Conservation (phyloP, 2,113 vertebrate genomes). For the Mobula birostris region DNA sequence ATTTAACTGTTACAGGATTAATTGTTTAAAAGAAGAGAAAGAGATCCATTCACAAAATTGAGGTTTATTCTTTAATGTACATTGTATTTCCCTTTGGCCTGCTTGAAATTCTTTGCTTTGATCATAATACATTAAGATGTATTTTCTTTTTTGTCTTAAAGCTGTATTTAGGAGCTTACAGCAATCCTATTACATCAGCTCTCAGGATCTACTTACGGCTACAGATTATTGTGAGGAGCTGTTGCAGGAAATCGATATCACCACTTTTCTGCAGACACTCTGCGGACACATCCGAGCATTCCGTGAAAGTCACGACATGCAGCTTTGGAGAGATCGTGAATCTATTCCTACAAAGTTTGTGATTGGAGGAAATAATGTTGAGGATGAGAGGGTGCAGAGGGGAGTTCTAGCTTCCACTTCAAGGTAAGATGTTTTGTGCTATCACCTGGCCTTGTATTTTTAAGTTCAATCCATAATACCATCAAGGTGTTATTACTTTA, state of each 20-base stretch:
- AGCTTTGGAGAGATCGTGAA: constrained; percentile 37
- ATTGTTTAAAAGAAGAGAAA: not conserved
- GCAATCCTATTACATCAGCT: constrained; percentile 72
- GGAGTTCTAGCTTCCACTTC: constrained; percentile 62
- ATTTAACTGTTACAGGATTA: not conserved
- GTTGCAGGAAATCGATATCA: constrained; percentile 90
- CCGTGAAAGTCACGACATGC: constrained; percentile 51
- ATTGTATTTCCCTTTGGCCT: not conserved
- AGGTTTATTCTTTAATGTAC: not conserved
- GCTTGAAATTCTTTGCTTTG: not conserved
- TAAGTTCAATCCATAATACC: not conserved
- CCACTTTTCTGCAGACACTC: constrained; percentile 79
- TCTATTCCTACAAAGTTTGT: constrained; percentile 60
- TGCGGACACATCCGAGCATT: constrained; percentile 77
- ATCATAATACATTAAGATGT: not conserved
- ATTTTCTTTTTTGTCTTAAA: constrained; percentile 40
- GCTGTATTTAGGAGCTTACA: constrained; percentile 88
- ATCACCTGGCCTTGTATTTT: not conserved
- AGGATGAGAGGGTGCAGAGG: constrained; percentile 56
- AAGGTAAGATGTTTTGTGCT: constrained; percentile 55
- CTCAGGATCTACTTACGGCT: constrained; percentile 80
- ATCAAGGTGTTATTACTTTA: not conserved
- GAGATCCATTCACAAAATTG: not conserved
- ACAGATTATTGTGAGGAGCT: constrained; percentile 96
- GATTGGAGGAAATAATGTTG: constrained; percentile 55